Conservation (phyloP, 92 coral and sea anemone species). For the Paramuricea clavata region DNA sequence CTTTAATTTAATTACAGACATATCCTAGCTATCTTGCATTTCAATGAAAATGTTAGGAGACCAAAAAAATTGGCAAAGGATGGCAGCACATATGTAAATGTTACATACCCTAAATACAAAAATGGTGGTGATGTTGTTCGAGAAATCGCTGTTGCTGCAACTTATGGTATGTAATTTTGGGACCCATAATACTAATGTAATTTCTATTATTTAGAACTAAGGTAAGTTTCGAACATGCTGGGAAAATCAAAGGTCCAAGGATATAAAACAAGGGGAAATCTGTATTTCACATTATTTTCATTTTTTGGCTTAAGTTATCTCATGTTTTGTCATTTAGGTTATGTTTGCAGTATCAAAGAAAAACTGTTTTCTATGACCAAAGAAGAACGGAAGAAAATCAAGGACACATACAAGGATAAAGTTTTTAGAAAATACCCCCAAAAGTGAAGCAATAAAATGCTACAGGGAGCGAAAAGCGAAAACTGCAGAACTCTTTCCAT, state of each 20-base stretch:
- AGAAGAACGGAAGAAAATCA: conserved; percentile 22
- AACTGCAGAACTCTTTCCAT: conserved; percentile 32
- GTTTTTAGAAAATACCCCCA: conserved; percentile 31
- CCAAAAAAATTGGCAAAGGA: conserved; percentile 19
- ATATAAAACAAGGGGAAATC: neutral
- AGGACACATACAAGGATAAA: conserved; percentile 14
- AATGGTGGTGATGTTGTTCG: conserved; percentile 26
- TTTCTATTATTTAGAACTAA: neutral
- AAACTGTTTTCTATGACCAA: conserved; percentile 30
- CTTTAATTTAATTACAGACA: conserved; percentile 26
- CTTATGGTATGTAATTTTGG: conserved; percentile 14
- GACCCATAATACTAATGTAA: neutral
- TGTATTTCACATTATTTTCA: neutral
- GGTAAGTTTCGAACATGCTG: neutral
- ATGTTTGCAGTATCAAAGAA: conserved; percentile 34
- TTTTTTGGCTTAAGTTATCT: neutral
- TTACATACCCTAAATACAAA: conserved; percentile 25
- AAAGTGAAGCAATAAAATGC: conserved; percentile 34
- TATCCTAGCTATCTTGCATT: conserved; percentile 56
- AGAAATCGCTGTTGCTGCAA: conserved; percentile 37
- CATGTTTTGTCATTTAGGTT: conserved; percentile 10
- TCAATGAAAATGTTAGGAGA: conserved; percentile 55
- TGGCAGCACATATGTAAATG: conserved; percentile 31
- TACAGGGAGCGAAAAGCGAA: conserved; percentile 34
- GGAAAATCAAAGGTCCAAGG: neutral